Conservation (phyloP, 2,797 vertebrate genomes). For the Ispidina picta region DNA sequence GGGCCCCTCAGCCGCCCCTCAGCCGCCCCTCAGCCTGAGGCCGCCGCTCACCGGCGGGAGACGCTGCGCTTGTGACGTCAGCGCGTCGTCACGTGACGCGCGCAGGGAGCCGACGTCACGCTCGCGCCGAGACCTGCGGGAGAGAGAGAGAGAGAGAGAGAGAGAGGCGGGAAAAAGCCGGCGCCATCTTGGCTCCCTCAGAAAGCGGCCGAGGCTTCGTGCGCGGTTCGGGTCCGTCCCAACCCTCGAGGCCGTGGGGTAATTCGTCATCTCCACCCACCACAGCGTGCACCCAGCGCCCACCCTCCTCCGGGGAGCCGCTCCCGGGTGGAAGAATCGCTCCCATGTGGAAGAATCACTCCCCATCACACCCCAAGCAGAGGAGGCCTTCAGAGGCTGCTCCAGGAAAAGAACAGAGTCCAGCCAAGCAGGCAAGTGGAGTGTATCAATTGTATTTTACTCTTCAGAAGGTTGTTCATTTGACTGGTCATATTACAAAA, state of each 20-base stretch:
- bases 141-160: too few species aligned
- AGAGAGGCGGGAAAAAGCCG: not conserved
- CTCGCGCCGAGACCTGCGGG: too few species aligned
- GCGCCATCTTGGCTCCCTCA: not conserved
- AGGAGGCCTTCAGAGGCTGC: accelerated
- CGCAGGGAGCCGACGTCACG: not conserved
- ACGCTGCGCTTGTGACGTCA: not conserved
- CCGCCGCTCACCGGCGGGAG: not conserved
- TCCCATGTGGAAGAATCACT: not conserved
- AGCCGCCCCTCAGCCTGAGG: not conserved
- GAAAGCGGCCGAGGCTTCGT: not conserved
- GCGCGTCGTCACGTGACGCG: not conserved
- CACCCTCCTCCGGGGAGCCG: not conserved
- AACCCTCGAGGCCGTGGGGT: accelerated
- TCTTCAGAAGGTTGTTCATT: conserved; percentile 66
- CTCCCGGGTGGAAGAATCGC: accelerated
- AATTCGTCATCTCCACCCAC: too few species aligned
- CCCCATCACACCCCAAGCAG: not conserved
- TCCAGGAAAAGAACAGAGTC: not conserved
- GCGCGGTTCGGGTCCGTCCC: too few species aligned
- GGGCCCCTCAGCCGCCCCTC: not conserved
- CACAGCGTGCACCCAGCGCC: not conserved
- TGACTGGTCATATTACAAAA: conserved; percentile 76
- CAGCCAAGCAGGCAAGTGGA: conserved; percentile 43
- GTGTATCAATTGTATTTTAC: conserved; percentile 73